Evolutionary conservation across 2,113 vertebrate genomes (phyloP), one percentile per base, ranked within the genome.

Genomic region (Urocitellus parryii): DNA sequence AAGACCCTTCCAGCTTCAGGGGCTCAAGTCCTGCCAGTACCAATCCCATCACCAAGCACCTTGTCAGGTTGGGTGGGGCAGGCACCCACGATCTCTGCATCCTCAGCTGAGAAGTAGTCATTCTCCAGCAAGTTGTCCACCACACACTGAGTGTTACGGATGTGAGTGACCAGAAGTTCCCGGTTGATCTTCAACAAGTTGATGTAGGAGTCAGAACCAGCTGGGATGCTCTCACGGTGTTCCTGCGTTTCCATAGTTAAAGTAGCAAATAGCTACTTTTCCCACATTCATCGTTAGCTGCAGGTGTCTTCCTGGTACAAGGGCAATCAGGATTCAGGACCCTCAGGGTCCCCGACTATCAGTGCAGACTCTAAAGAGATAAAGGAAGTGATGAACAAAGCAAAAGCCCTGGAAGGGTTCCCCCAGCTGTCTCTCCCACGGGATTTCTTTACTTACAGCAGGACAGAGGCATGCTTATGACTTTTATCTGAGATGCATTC

Each of bases 21-120:
- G 45, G 32, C 18, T 3, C 2, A 10, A 39, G 8, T 2, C 4
- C 8, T 4, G 25, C 29, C 48, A 9, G 4, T 1, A 0, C 37
- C 53, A 2, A 0, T 0, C 79, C 73, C 5, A 3, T 22, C 37
- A 37, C 90, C 42, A 17, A 20, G 84, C 96, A 99, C 99, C 99
- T 99, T 99, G 91, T 99, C 99, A 0, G 99, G 97, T 98, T 99
- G 99, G 48, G 99, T 99, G 83, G 97, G 88, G 81, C 98, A 99
- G 8, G 98, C 99, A 56, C 98, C 98, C 29, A 99, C 98, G 0
- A 99, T 99, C 98, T 99, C 99, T 0, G 98, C 98, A 11, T 99
- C 99, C 87, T 99, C 99, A 0, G 90, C 89, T 2, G 99, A 99
- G 98, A 99, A 98, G 98, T 99, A 99, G 74, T 98, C 99, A 1